Evolutionary conservation across 2,113 vertebrate genomes (phyloP).

Genomic region (Crocuta crocuta): DNA sequence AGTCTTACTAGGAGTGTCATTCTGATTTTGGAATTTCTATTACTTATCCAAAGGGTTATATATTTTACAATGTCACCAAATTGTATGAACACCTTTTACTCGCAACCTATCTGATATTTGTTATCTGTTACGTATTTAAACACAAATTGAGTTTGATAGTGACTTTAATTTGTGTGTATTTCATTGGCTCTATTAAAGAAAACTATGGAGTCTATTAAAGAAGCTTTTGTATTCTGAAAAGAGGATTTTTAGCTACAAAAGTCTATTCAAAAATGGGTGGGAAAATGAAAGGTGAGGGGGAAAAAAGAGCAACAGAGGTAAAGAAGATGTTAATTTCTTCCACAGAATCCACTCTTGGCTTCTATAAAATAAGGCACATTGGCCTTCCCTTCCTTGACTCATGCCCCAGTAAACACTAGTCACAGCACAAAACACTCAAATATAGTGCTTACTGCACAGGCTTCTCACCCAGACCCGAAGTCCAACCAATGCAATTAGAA

Average conservation of each 20-base stretch:
- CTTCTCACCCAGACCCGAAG: conserved; percentile 5
- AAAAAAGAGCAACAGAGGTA: not conserved
- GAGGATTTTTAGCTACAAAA: not conserved
- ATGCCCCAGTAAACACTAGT: not conserved
- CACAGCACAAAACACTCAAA: not conserved
- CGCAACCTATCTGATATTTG: not conserved
- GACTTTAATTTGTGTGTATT: not conserved
- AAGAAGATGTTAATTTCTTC: not conserved
- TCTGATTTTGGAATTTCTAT: conserved; percentile 35
- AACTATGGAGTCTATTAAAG: not conserved
- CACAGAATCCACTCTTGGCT: not conserved
- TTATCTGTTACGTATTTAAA: not conserved
- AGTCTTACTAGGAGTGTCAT: not conserved
- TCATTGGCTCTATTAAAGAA: not conserved
- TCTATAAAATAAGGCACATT: not conserved
- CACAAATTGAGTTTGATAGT: not conserved
- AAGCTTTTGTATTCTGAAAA: not conserved
- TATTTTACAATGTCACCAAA: not conserved
- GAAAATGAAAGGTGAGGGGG: not conserved
- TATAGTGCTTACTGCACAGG: not conserved
- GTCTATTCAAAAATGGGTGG: not conserved
- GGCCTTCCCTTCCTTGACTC: not conserved
- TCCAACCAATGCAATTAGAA: not conserved
- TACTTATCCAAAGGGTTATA: not conserved
- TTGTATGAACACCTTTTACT: not conserved